These are phyloP conservation scores for Biston stratarius DNA, from an alignment of 2,888 invertebrate genomes.

Conservation along the genomic window DNA sequence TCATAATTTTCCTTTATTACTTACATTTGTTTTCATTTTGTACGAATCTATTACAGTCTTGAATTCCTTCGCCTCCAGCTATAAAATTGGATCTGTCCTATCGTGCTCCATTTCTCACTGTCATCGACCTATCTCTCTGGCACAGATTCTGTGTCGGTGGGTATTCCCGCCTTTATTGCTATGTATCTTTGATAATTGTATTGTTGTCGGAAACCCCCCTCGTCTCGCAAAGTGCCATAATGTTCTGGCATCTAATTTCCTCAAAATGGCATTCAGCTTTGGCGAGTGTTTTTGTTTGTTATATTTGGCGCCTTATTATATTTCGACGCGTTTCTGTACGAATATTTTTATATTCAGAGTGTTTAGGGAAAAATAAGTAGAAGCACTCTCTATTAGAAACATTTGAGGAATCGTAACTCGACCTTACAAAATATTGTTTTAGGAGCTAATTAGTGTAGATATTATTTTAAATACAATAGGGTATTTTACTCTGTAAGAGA, in stretches of 20 bases:
- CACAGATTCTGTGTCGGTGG: constrained; percentile 26
- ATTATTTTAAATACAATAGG: too few species aligned
- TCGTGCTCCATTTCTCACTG: constrained; percentile 1
- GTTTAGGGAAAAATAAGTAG: neutral
- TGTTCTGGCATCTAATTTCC: constrained; percentile 38
- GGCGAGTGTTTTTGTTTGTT: constrained; percentile 32
- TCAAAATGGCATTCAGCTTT: constrained; percentile 30
- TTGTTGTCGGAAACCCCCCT: constrained; percentile 35
- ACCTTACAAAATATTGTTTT: neutral
- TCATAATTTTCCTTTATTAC: too few species aligned
- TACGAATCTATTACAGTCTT: too few species aligned
- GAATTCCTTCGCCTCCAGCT: neutral
- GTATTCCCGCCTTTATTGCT: constrained; percentile 27
- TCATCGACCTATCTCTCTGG: constrained; percentile 14
- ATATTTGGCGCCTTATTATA: constrained; percentile 20
- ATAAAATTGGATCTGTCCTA: constrained; percentile 1
- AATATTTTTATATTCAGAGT: constrained; percentile 1
- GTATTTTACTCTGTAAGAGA: too few species aligned
- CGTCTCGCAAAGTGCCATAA: constrained; percentile 30
- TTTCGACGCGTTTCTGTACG: constrained; percentile 16
- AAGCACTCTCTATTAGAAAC: neutral
- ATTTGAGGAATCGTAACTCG: neutral
- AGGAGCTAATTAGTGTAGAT: too few species aligned
- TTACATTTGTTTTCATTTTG: too few species aligned
- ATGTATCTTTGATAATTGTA: constrained; percentile 41